Conservation (phyloP, 1,140 invertebrate genomes). For the Anastatus disparis region DNA sequence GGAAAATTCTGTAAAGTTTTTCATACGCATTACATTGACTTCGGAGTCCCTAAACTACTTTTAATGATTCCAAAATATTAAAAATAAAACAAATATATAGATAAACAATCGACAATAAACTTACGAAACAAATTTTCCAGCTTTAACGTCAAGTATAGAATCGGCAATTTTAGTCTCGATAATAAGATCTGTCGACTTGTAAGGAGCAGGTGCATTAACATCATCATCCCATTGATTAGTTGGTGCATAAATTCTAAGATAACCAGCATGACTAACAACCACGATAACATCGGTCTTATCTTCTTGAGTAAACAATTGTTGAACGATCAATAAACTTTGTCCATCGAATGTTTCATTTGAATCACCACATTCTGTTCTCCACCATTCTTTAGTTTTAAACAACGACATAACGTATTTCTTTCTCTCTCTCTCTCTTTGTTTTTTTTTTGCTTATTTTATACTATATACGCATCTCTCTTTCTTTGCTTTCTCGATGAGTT, state of each 20-base stretch:
- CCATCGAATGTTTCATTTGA: conserved; percentile 73
- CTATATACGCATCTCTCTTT: too few species aligned
- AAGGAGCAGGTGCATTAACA: conserved; percentile 62
- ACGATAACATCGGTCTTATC: conserved; percentile 72
- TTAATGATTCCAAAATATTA: too few species aligned
- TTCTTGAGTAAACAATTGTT: conserved; percentile 60
- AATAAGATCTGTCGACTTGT: conserved; percentile 75
- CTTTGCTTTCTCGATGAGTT: too few species aligned
- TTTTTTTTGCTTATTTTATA: too few species aligned
- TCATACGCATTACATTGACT: too few species aligned
- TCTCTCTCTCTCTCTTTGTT: too few species aligned
- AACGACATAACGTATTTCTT: too few species aligned
- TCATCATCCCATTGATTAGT: conserved; percentile 64
- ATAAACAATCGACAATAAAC: conserved; percentile 45
- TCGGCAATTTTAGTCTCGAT: conserved; percentile 75
- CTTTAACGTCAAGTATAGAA: conserved; percentile 78
- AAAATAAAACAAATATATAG: too few species aligned
- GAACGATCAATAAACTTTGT: conserved; percentile 68
- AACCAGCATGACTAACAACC: conserved; percentile 76
- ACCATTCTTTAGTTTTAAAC: conserved; percentile 83
- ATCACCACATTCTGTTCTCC: conserved; percentile 74
- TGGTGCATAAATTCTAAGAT: conserved; percentile 76
- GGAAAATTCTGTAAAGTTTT: too few species aligned
- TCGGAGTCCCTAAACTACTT: too few species aligned
- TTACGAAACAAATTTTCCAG: conserved; percentile 80